Conservation (phyloP, 1,140 invertebrate genomes). For the Lepidurus packardi region DNA sequence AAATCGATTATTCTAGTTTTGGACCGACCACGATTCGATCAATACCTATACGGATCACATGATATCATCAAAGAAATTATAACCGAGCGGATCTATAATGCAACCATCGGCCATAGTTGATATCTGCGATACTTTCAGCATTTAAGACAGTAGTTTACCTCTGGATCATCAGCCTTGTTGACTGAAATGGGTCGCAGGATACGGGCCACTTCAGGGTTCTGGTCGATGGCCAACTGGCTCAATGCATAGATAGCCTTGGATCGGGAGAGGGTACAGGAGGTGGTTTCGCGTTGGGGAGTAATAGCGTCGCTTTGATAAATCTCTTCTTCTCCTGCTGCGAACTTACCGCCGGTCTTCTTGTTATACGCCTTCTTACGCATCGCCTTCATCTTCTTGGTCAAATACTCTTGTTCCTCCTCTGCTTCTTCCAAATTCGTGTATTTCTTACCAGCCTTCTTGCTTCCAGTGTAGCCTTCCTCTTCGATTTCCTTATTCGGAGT, state of each 20-base stretch:
- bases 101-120: too few relatives aligned
- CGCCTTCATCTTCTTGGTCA: slow-evolving; percentile 11
- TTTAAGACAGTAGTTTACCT: not conserved
- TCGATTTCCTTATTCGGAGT: not conserved
- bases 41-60: too few relatives aligned
- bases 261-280: slow-evolving; percentile 32
- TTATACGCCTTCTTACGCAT: not conserved
- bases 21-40: too few relatives aligned
- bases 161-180: slow-evolving; percentile 39
- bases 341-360: not conserved
- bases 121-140: not conserved
- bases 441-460: slow-evolving; percentile 2
- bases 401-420: not conserved
- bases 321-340: slow-evolving; percentile 26
- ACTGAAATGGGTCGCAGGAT: slow-evolving; percentile 38
- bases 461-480: not conserved
- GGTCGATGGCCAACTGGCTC: slow-evolving; percentile 34
- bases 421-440: not conserved
- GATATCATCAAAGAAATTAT: too few relatives aligned
- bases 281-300: slow-evolving; percentile 4
- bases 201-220: slow-evolving; percentile 36
- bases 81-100: too few relatives aligned
- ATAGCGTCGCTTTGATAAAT: not conserved
- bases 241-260: slow-evolving; percentile 37
- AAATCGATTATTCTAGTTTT: too few relatives aligned